A percentile compares a stretch with the other conserved stretches of the same genome.
phyloP scores from a whole-genome alignment of 2,113 vertebrate species.

The Gavialis gangeticus region DNA sequence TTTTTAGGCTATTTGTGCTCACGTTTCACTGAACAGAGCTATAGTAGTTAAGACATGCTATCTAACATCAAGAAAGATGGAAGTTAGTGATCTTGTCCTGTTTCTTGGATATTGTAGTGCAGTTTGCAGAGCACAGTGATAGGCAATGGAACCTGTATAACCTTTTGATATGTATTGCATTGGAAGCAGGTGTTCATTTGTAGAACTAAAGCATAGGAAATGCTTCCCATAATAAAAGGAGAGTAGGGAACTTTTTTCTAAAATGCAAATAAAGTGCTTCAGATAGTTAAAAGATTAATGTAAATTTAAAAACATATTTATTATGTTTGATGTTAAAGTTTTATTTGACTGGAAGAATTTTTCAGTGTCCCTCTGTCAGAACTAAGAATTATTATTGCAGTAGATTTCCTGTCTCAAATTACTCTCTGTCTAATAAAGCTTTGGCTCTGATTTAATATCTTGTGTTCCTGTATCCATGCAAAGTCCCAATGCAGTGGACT shows the following conservation, averaged over 20 bases:
- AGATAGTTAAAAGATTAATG: background rate
- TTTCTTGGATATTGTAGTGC: background rate
- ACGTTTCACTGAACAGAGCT: background rate
- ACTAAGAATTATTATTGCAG: background rate
- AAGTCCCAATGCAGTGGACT: background rate
- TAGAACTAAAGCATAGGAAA: background rate
- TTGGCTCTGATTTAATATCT: background rate
- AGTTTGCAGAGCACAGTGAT: background rate
- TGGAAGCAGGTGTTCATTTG: background rate
- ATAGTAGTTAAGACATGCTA: background rate
- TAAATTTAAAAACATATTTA: background rate
- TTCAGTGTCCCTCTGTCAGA: background rate
- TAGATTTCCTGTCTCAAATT: background rate
- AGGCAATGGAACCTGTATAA: accelerated
- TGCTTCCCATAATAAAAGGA: background rate
- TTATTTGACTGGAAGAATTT: background rate
- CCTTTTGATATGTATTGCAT: accelerated
- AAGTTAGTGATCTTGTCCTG: accelerated
- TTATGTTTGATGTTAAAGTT: background rate
- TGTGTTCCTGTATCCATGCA: background rate
- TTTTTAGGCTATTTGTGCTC: background rate
- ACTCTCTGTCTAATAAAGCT: background rate
- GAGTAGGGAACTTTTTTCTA: background rate
- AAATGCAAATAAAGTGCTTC: background rate
- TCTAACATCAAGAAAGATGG: accelerated